Evolutionary conservation across 53 echinoderm and acorn worm genomes (phyloP), one percentile per base, ranked within the genome.

Genomic region (Echinometra lucunter): DNA sequence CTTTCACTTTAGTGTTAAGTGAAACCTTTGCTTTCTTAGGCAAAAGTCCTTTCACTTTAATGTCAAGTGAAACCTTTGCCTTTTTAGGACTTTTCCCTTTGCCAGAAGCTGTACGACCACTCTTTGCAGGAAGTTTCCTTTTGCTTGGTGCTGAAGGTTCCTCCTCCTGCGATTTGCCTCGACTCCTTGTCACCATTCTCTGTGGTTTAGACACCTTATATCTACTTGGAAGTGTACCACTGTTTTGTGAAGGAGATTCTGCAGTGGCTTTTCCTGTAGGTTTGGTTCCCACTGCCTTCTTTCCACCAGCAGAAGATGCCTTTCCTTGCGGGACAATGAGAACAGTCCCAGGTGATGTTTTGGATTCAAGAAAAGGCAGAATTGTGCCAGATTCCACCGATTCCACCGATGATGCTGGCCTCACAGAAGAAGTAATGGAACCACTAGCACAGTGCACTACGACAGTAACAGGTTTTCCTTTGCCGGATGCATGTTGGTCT

Each of bases 151-250:
- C 49, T 49, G 85, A 49, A 49, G 85, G 28, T 49, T 85, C 49
- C 6, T 85, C 49, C 49, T 47, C 28, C 30, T 4, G 27, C 7
- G 3, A 2, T 47, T 49, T n/a, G 9, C 28, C 28, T 27, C 9
- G 15, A 49, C 85, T 85, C 37, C 85, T 85, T 47, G 85, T 85
- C 19, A 5, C 49, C 85, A 85, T 85, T 49, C 53, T 85, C 49
- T 28, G 49, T 85, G 85, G 47, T 47, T 47, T 8, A 6, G 85
- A 49, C 25, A 85, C 49, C 17, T 40, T 81, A 42, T 81, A 81
- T 72, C 16, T 72, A 81, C 81, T 40, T 44, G 81, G 44, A 6
- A 12, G 81, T 80, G 21, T 38, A 21, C 42, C 1, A 42, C 18
- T 44, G 81, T 7, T n/a, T 42, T 44, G 18, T 81, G 40, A 25